Percentiles rank a stretch among this genome's conserved stretches.
These are phyloP conservation scores for Diuraphis noxia DNA, from an alignment of 1,140 invertebrate species.

Conservation along the genomic window DNA sequence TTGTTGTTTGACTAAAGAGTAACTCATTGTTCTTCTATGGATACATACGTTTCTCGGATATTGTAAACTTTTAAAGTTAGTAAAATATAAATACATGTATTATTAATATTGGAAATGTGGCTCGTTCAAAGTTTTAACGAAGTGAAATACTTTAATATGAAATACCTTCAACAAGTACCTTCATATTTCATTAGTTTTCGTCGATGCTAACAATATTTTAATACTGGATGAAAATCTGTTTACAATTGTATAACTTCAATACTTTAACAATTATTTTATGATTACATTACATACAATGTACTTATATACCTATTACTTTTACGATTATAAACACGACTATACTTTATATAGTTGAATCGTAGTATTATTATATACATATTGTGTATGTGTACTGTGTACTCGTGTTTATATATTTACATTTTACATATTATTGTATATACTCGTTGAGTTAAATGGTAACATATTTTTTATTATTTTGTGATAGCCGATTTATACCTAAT, in stretches of 20 bases:
- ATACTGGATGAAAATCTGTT: background rate
- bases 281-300: background rate
- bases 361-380: background rate
- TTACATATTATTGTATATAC: background rate
- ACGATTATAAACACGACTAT: background rate
- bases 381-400: too few relatives aligned
- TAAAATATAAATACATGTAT: background rate
- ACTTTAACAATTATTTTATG: background rate
- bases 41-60: background rate
- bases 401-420: background rate
- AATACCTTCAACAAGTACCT: constrained; percentile 12
- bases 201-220: background rate
- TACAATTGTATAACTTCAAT: background rate
- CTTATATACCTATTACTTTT: background rate
- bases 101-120: background rate
- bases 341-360: background rate
- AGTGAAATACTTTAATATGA: background rate
- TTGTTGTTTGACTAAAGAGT: background rate
- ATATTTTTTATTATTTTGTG: background rate
- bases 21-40: background rate
- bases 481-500: background rate
- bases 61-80: background rate
- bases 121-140: background rate
- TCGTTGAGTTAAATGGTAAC: background rate
- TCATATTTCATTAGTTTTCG: constrained; percentile 6